These are phyloP conservation scores for Macaria liturata DNA, from an alignment of 2,888 invertebrate genomes.

Conservation along the genomic window DNA sequence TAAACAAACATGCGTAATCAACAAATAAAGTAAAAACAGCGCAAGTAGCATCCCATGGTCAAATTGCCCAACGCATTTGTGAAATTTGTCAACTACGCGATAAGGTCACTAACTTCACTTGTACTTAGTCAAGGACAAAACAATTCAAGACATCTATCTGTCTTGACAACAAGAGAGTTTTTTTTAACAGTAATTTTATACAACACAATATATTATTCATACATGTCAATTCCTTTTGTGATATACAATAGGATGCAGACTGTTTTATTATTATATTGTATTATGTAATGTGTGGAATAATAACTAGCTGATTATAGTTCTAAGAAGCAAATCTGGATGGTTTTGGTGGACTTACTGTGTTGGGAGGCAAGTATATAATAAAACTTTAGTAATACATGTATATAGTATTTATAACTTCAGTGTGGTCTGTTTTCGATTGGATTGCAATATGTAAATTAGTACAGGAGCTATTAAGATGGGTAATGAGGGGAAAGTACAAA, in stretches of 20 bases:
- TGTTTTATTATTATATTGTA: conserved; percentile 7
- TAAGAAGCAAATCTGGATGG: conserved; percentile 9
- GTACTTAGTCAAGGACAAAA: conserved; percentile 39
- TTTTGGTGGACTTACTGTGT: neutral
- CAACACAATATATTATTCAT: conserved; percentile 15
- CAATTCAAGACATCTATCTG: conserved; percentile 32
- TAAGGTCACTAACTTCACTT: conserved; percentile 34
- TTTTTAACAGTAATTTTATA: conserved; percentile 17
- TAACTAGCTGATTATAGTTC: conserved; percentile 15
- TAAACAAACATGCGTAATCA: neutral
- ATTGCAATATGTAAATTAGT: no score
- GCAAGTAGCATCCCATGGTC: conserved; percentile 29
- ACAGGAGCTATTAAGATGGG: no score
- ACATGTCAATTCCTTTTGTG: conserved; percentile 13
- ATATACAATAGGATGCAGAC: conserved; percentile 21
- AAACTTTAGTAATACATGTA: no score
- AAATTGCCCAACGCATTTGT: conserved; percentile 38
- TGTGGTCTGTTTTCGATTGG: no score
- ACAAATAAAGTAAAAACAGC: neutral
- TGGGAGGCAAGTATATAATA: no score
- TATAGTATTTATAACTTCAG: no score
- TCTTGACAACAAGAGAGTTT: conserved; percentile 30
- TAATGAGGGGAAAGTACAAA: no score
- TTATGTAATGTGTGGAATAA: conserved; percentile 22
- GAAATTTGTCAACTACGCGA: conserved; percentile 42